Evolutionary conservation across 2,888 invertebrate species (phyloP).

Genomic region (Willowsia nigromaculata): DNA sequence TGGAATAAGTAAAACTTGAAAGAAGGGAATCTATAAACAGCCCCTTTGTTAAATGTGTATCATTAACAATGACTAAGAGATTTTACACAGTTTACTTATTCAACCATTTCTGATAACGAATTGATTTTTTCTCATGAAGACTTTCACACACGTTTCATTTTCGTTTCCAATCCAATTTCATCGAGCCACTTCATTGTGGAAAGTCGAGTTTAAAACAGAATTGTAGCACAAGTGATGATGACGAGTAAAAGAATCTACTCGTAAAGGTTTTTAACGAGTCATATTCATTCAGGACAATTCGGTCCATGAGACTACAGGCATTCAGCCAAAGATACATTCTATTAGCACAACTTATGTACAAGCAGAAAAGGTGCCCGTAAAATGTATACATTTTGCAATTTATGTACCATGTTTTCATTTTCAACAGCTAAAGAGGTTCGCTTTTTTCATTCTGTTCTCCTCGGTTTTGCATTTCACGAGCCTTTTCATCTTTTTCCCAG

Average conservation of each 20-base stretch:
- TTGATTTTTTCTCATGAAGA: slow-evolving; percentile 28
- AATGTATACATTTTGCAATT: background rate
- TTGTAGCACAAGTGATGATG: background rate
- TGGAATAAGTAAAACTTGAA: too few relatives aligned
- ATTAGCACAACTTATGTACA: background rate
- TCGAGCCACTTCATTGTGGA: background rate
- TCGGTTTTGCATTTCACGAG: background rate
- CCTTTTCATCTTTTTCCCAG: background rate
- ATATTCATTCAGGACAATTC: slow-evolving; percentile 22
- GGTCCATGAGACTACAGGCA: background rate
- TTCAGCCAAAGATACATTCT: background rate
- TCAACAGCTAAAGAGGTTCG: background rate
- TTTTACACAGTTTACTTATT: too few relatives aligned
- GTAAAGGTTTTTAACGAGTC: slow-evolving; percentile 12
- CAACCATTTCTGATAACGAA: background rate
- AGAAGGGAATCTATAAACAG: background rate
- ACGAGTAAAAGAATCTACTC: slow-evolving; percentile 6
- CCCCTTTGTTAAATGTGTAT: background rate
- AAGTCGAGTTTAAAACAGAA: background rate
- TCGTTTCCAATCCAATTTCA: slow-evolving; percentile 3
- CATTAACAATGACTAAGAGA: too few relatives aligned
- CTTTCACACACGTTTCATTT: slow-evolving; percentile 4
- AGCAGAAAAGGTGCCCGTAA: background rate
- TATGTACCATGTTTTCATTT: background rate
- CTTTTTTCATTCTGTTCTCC: background rate